Base-by-base conservation (phyloP, 2,797 vertebrate genomes). In the Linurgus olivaceus region DNA sequence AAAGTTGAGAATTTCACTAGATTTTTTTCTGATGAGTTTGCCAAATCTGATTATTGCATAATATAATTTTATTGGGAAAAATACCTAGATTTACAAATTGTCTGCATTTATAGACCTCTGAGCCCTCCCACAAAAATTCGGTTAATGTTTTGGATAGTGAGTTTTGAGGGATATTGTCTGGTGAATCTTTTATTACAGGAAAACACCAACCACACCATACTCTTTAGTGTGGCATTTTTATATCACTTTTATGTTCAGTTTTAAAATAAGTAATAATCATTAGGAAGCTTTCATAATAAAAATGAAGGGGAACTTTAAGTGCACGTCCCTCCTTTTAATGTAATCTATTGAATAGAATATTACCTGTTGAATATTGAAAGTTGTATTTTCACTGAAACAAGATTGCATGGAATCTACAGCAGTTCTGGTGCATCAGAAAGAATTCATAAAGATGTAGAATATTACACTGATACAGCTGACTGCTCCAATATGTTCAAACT, bases 21-120 rank as follows among this genome's bases (percentile, higher is more conserved):
- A 78, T 91, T 90, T 92, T 97, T 97, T 96, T 96, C 70, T 71
- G 50, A 93, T 93, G 38, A 97, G 45, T 74, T 92, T 97, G 82
- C 91, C 86, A 96, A 89, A 93, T 89, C 37, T 68, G 21, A 95
- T 95, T 96, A 90, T 76, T 82, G 42, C 51, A 74, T 55, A 86
- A 57, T 82, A 95, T 59, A 94, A 93, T 96, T 96, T 93, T 96
- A 96, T 91, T 88, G 80, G 57, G 31, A 82, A 76, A 96, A 65
- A 95, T 80, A 59, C 90, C 90, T 96, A 92, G 65, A 94, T 93
- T 95, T 97, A 93, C 91, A 97, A 91, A 93, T 95, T 94, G 80
- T 82, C 75, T 94, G 70, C 79, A 87, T 87, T 82, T 77, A 31
- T 75, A 93, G 82, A 96, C 66, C 63, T 96, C 91, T 95, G 68